Conservation (phyloP, 1,140 invertebrate genomes). For the Tribolium castaneum region DNA sequence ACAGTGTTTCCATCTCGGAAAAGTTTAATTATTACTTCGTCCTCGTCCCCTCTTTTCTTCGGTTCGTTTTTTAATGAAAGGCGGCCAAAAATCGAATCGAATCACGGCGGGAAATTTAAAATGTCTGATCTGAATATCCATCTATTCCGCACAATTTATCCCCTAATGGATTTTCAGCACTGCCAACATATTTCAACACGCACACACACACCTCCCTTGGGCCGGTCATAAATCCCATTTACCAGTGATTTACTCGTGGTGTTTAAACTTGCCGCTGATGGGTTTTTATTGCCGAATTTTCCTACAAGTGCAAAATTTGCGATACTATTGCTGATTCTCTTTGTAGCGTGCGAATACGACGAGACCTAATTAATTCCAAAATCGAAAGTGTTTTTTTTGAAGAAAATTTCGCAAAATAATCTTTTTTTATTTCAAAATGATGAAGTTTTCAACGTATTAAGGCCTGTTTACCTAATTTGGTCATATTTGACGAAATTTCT, state of each 20-base stretch:
- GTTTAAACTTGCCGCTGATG: too few relatives aligned
- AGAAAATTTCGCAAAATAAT: too few relatives aligned
- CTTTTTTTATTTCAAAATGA: too few relatives aligned
- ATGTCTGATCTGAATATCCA: conserved; percentile 11
- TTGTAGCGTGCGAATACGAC: too few relatives aligned
- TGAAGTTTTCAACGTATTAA: too few relatives aligned
- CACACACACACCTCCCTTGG: background rate
- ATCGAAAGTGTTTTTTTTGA: too few relatives aligned
- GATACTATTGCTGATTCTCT: too few relatives aligned
- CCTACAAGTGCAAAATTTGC: too few relatives aligned
- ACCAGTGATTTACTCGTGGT: background rate
- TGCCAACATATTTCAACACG: conserved; percentile 22
- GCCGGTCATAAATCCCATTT: conserved; percentile 23
- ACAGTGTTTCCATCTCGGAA: background rate
- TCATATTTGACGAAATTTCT: too few relatives aligned
- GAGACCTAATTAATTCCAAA: too few relatives aligned
- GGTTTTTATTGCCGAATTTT: background rate
- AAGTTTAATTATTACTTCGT: conserved; percentile 5
- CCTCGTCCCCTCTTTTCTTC: background rate
- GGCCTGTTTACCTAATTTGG: too few relatives aligned
- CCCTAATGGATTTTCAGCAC: conserved; percentile 7
- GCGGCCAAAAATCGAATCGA: background rate
- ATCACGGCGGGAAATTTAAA: conserved; percentile 19
- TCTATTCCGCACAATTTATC: conserved; percentile 18
- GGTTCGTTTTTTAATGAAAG: background rate